phyloP scores from a whole-genome alignment of 2,113 vertebrate genomes.

The Rhinolophus ferrumequinum region DNA sequence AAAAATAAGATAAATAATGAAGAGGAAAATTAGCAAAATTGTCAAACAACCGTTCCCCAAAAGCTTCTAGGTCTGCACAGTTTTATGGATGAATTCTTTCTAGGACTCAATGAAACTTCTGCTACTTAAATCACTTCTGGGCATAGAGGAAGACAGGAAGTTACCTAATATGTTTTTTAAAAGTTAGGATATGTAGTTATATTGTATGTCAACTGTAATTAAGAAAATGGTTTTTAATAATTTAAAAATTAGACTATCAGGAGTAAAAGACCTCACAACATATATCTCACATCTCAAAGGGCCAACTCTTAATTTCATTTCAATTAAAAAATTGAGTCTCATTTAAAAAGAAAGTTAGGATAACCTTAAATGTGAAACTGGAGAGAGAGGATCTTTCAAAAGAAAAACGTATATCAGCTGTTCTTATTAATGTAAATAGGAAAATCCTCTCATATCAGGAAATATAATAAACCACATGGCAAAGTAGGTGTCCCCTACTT shows the following conservation, averaged over 20 bases:
- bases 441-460: neutral
- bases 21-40: conserved; percentile 9
- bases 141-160: neutral
- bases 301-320: neutral
- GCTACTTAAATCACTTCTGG: conserved; percentile 42
- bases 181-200: neutral
- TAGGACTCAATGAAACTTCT: neutral
- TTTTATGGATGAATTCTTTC: conserved; percentile 18
- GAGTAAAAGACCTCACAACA: neutral
- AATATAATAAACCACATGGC: neutral
- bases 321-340: neutral
- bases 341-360: neutral
- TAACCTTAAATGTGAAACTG: neutral
- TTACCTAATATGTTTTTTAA: neutral
- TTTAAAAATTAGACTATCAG: neutral
- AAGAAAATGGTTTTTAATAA: no score
- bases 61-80: neutral
- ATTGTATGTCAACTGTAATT: no score
- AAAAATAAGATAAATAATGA: conserved; percentile 28
- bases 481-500: neutral
- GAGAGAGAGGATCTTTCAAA: neutral
- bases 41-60: neutral
- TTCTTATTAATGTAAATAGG: neutral
- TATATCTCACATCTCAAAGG: neutral
- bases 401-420: neutral